Percentiles rank a stretch among this genome's conserved stretches.
Evolutionary conservation across 2,888 invertebrate species (phyloP).

Genomic region (Ennomos quercinarius): DNA sequence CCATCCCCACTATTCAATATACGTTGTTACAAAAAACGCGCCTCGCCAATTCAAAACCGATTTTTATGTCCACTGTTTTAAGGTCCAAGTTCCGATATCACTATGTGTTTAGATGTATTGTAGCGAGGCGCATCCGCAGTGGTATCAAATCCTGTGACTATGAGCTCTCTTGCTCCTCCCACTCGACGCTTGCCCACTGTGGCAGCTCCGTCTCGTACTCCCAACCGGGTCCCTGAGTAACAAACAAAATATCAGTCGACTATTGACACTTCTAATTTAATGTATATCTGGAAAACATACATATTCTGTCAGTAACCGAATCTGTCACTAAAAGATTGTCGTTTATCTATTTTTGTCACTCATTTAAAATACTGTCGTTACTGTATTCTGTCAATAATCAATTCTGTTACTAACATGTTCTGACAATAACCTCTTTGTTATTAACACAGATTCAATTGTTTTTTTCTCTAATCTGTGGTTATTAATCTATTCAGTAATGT

Average conservation of each 20-base stretch:
- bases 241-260: constrained; percentile 21
- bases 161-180: constrained; percentile 89
- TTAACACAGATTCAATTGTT: too few relatives aligned
- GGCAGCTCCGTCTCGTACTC: constrained; percentile 96
- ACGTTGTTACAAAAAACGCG: constrained; percentile 12
- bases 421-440: too few relatives aligned
- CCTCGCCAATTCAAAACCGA: constrained; percentile 21
- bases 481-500: too few relatives aligned
- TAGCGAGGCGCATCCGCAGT: constrained; percentile 65
- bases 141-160: constrained; percentile 70
- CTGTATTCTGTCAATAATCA: too few relatives aligned
- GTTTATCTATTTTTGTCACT: too few relatives aligned
- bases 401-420: too few relatives aligned
- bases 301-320: too few relatives aligned
- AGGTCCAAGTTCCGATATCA: constrained; percentile 28
- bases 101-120: constrained; percentile 41
- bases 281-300: too few relatives aligned
- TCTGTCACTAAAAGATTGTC: too few relatives aligned
- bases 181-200: constrained; percentile 95
- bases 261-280: too few relatives aligned
- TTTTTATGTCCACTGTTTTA: constrained; percentile 26
- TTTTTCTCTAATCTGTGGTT: too few relatives aligned
- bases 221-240: constrained; percentile 94
- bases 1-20: constrained; percentile 11
- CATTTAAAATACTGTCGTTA: too few relatives aligned